Evolutionary conservation across 2,888 invertebrate species (phyloP).

Genomic region (Aelia acuminata): DNA sequence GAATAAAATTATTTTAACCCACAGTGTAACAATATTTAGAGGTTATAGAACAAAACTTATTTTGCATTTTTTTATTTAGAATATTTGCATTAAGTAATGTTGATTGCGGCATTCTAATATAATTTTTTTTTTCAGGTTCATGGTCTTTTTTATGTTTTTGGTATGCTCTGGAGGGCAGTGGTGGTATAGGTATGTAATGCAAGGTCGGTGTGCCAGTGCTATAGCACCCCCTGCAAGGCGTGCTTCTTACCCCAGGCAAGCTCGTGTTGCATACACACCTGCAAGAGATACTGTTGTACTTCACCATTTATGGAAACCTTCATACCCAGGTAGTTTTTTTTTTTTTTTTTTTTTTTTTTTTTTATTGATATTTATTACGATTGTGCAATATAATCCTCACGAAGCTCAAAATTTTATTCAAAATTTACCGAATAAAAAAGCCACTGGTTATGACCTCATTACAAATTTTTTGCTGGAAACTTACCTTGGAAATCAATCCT

Average conservation of each 20-base stretch:
- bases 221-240: slow-evolving; percentile 66
- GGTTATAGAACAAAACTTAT: neutral
- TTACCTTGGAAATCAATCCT: no score
- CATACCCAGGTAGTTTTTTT: slow-evolving; percentile 59
- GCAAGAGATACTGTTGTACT: slow-evolving; percentile 68
- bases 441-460: no score
- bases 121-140: slow-evolving; percentile 69
- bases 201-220: slow-evolving; percentile 69
- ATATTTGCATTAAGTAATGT: neutral
- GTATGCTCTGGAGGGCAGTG: slow-evolving; percentile 74
- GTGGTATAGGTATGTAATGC: slow-evolving; percentile 73
- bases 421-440: no score
- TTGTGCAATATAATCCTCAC: no score
- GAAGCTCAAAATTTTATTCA: no score
- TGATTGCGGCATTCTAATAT: neutral
- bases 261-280: slow-evolving; percentile 57
- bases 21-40: neutral
- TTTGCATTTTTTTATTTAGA: neutral
- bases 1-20: no score
- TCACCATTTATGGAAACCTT: slow-evolving; percentile 65
- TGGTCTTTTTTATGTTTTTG: slow-evolving; percentile 73
- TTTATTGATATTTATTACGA: no score
- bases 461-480: no score
- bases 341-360: no score
- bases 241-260: slow-evolving; percentile 56